A percentile compares a stretch with the other conserved stretches of the same genome.
phyloP scores from a whole-genome alignment of 1,140 invertebrate genomes.

The Conus ventricosus region DNA sequence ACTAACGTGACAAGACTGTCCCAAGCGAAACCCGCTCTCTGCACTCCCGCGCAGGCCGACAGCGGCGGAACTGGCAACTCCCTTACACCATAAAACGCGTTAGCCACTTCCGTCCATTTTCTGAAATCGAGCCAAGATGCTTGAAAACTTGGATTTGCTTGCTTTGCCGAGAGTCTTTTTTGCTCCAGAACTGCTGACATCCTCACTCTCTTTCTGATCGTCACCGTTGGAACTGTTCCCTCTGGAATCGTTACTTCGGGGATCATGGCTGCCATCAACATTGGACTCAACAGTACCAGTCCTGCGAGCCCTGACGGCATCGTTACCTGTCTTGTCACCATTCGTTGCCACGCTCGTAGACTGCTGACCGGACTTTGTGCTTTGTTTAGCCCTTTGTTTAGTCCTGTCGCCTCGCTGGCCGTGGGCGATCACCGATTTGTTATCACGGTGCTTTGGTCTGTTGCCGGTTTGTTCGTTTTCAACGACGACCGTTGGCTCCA shows the following conservation, averaged over 20 bases:
- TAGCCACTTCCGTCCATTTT: neutral
- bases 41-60: too few relatives aligned
- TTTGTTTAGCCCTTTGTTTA: neutral
- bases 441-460: neutral
- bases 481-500: slow-evolving; percentile 19
- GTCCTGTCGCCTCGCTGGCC: neutral
- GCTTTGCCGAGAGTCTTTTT: neutral
- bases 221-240: neutral
- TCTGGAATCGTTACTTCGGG: neutral
- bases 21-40: too few relatives aligned
- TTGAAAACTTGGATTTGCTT: slow-evolving; percentile 17
- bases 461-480: slow-evolving; percentile 2
- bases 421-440: neutral
- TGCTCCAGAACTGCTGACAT: neutral
- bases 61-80: too few relatives aligned
- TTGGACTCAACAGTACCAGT: neutral
- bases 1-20: too few relatives aligned
- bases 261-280: neutral
- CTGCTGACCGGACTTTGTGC: neutral
- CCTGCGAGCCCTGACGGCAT: too few relatives aligned
- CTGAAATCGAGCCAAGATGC: slow-evolving; percentile 27
- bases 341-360: neutral
- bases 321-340: neutral
- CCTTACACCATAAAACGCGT: neutral
- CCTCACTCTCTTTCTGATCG: neutral